A percentile compares a stretch with the other conserved stretches of the same genome.
Evolutionary conservation across 2,888 invertebrate species (phyloP).

Genomic region (Limnephilus lunatus): DNA sequence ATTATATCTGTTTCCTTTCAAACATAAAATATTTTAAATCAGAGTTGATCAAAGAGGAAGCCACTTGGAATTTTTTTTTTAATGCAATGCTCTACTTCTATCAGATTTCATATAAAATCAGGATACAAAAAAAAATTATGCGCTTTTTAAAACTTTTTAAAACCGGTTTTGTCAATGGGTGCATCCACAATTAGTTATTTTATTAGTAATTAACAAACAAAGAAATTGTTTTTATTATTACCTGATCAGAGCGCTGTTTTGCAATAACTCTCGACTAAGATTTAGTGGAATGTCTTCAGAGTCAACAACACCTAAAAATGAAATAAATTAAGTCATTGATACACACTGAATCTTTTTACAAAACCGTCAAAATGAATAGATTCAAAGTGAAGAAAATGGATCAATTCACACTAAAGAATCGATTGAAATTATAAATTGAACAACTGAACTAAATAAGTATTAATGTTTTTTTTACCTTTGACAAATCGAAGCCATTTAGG

Average conservation of each 20-base stretch:
- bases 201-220: neutral
- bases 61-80: neutral
- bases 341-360: neutral
- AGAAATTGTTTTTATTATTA: conserved; percentile 69
- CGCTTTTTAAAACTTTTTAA: neutral
- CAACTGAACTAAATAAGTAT: neutral
- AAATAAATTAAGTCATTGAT: no score
- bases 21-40: neutral
- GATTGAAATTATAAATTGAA: no score
- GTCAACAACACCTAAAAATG: conserved; percentile 89
- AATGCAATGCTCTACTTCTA: neutral
- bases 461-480: conserved; percentile 80
- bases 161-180: neutral
- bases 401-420: no score
- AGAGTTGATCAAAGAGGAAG: no score
- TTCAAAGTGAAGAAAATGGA: no score
- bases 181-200: neutral
- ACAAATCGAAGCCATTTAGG: conserved; percentile 97
- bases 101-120: neutral
- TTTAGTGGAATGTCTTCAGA: conserved; percentile 99
- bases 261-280: conserved; percentile 95
- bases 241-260: conserved; percentile 94
- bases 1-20: neutral
- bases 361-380: no score
- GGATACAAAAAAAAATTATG: neutral